These are phyloP conservation scores for Drosophila seguyi DNA, from an alignment of 1,140 invertebrate species.

Conservation along the genomic window DNA sequence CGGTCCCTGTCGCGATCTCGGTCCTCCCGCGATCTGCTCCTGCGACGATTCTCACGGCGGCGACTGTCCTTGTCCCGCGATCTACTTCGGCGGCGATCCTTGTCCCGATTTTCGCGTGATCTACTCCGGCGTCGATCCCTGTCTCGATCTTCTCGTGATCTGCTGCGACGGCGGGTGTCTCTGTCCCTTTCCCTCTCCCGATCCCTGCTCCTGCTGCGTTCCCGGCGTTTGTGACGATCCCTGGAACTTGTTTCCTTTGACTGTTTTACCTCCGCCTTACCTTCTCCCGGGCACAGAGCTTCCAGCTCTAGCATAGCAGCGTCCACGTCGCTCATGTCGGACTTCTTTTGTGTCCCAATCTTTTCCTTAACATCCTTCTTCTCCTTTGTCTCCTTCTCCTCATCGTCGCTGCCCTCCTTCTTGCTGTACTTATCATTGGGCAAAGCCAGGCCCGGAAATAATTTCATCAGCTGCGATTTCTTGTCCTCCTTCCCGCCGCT, in stretches of 20 bases:
- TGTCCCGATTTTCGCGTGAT: constrained; percentile 33
- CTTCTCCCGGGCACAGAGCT: constrained; percentile 90
- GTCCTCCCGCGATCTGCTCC: constrained; percentile 72
- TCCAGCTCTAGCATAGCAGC: constrained; percentile 96
- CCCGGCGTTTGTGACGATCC: constrained; percentile 44
- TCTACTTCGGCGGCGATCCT: constrained; percentile 26
- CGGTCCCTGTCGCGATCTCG: constrained; percentile 47
- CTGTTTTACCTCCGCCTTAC: constrained; percentile 59
- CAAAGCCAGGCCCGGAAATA: constrained; percentile 96
- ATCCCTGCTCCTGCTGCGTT: constrained; percentile 41
- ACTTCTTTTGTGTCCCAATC: constrained; percentile 80
- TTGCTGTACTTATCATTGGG: constrained; percentile 91
- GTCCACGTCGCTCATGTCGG: constrained; percentile 87
- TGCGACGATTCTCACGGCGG: constrained; percentile 12
- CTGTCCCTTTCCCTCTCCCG: constrained; percentile 25
- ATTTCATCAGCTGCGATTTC: constrained; percentile 86
- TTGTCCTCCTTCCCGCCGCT: constrained; percentile 42
- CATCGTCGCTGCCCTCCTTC: constrained; percentile 81
- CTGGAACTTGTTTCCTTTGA: constrained; percentile 71
- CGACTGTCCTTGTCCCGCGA: constrained; percentile 37
- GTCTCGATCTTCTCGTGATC: constrained; percentile 38
- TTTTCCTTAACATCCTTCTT: constrained; percentile 57
- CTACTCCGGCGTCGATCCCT: constrained; percentile 47
- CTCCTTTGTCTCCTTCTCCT: constrained; percentile 68
- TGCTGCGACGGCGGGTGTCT: constrained; percentile 42